Percentiles rank a stretch among this genome's conserved stretches.
These are phyloP conservation scores for Tragelaphus strepsiceros DNA, from an alignment of 2,113 vertebrate species.

Conservation along the genomic window DNA sequence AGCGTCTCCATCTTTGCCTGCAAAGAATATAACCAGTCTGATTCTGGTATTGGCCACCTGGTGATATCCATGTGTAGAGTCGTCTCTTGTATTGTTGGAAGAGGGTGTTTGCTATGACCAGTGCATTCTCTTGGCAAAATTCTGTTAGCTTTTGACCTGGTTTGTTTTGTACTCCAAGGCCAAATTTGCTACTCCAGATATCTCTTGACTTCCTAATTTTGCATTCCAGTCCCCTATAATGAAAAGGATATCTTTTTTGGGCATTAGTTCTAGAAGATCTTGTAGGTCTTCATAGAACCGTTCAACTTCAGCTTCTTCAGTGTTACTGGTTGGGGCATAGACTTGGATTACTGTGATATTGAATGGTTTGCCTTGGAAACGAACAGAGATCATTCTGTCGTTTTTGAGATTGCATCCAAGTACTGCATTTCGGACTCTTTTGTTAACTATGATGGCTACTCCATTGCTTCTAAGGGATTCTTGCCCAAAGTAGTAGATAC, in stretches of 20 bases:
- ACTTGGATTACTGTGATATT: background rate
- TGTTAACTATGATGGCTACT: background rate
- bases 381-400: background rate
- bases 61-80: background rate
- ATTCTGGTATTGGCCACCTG: background rate
- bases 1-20: background rate
- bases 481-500: background rate
- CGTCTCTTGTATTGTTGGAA: background rate
- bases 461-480: background rate
- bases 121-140: background rate
- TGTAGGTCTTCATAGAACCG: background rate
- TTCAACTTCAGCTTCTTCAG: background rate
- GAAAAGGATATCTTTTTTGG: background rate
- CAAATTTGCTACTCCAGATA: background rate
- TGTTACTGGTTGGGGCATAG: accelerated
- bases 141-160: background rate
- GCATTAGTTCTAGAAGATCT: background rate
- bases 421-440: background rate
- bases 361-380: background rate
- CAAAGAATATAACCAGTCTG: background rate
- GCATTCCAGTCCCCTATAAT: background rate
- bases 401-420: background rate
- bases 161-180: background rate
- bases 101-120: background rate
- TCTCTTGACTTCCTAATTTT: background rate